These are phyloP conservation scores for Arctia plantaginis DNA, from an alignment of 2,888 invertebrate genomes.

Conservation along the genomic window DNA sequence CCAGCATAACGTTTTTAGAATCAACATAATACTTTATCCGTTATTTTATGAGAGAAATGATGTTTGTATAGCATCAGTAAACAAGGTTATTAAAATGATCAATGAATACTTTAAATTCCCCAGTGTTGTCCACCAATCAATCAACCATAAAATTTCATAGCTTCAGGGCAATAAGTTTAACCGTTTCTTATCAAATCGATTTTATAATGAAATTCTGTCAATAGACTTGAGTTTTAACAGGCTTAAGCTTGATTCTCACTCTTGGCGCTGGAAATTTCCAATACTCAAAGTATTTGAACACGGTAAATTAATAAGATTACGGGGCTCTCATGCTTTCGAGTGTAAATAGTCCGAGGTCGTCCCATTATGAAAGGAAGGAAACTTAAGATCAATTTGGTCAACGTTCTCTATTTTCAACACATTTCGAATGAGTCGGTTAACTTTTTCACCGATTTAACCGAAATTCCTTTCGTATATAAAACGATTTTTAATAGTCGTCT, in stretches of 20 bases:
- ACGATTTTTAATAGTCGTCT: background rate
- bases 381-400: background rate
- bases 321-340: background rate
- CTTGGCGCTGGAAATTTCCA: background rate
- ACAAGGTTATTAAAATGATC: slow-evolving; percentile 4
- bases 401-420: background rate
- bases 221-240: background rate
- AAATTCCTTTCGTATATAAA: background rate
- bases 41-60: background rate
- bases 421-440: background rate
- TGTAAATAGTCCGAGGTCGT: background rate
- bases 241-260: background rate
- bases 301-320: background rate
- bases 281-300: background rate
- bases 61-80: background rate
- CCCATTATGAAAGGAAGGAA: background rate
- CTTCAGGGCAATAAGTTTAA: slow-evolving; percentile 9
- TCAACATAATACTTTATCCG: background rate
- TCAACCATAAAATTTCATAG: slow-evolving; percentile 4
- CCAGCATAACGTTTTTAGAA: background rate
- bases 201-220: slow-evolving; percentile 4
- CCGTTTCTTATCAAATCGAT: background rate
- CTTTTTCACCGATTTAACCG: background rate
- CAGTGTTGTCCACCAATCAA: background rate
- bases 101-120: slow-evolving; percentile 1